These are phyloP conservation scores for Tipula helvola DNA, from an alignment of 2,888 invertebrate species.

Conservation along the genomic window DNA sequence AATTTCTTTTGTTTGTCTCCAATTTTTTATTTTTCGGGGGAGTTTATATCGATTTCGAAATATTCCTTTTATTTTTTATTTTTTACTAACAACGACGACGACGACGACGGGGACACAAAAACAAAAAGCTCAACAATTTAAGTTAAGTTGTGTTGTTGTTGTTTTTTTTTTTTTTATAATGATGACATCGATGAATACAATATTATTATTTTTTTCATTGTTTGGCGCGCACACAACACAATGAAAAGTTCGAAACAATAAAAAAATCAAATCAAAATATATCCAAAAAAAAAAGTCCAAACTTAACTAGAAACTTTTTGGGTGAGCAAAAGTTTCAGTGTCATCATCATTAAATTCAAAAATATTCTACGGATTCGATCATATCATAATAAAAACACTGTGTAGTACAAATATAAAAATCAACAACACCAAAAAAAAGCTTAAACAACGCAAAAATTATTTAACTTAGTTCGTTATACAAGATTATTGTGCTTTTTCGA, in stretches of 20 bases:
- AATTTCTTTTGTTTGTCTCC: not conserved
- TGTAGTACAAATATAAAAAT: not conserved
- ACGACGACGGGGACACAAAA: not conserved
- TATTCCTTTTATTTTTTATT: not conserved
- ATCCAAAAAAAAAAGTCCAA: not conserved
- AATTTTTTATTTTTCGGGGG: not conserved
- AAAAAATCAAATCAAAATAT: not conserved
- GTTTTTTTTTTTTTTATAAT: not conserved
- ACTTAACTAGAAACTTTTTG: not conserved
- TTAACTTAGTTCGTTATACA: not conserved
- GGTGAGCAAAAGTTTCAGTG: not conserved
- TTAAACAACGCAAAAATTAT: not conserved
- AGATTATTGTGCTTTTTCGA: not conserved
- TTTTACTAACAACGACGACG: not conserved
- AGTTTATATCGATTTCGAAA: not conserved
- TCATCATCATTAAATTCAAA: not conserved
- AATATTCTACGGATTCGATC: not conserved
- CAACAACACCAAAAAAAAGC: not conserved
- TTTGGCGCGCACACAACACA: not conserved
- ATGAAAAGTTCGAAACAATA: not conserved
- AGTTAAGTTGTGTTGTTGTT: not conserved
- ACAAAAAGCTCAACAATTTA: not conserved
- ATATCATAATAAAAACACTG: not conserved
- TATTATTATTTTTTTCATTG: not conserved
- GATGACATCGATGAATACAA: not conserved